These are phyloP conservation scores for Machimus atricapillus DNA, from an alignment of 2,888 invertebrate genomes.

Conservation along the genomic window DNA sequence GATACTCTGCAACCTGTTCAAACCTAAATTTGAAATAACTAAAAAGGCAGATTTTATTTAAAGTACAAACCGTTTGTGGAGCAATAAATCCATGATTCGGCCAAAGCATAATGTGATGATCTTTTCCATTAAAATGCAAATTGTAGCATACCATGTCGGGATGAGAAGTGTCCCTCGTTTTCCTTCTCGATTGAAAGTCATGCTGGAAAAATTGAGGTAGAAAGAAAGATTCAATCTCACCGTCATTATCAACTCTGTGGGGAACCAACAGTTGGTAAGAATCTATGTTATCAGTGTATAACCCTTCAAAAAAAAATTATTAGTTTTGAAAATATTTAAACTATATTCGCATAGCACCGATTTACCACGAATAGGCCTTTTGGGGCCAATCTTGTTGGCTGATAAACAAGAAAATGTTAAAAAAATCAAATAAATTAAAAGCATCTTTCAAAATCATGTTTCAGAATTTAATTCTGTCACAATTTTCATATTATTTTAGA, in stretches of 20 bases:
- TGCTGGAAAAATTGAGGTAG: slow-evolving; percentile 63
- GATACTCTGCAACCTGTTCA: slow-evolving; percentile 54
- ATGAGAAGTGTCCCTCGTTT: slow-evolving; percentile 40
- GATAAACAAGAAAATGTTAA: background rate
- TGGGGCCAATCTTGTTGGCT: background rate
- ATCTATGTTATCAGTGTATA: slow-evolving; percentile 63
- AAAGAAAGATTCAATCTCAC: slow-evolving; percentile 62
- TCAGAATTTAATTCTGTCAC: background rate
- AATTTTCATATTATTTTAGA: background rate
- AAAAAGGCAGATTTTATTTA: background rate
- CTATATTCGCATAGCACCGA: background rate
- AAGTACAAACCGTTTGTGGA: slow-evolving; percentile 52
- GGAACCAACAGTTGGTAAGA: slow-evolving; percentile 64
- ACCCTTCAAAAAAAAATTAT: slow-evolving; percentile 52
- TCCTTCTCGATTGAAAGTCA: slow-evolving; percentile 46
- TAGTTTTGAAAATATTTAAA: background rate
- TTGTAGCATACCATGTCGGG: slow-evolving; percentile 57
- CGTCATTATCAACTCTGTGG: slow-evolving; percentile 59
- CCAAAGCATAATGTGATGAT: slow-evolving; percentile 63
- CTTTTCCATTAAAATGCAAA: slow-evolving; percentile 53
- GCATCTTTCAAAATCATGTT: background rate
- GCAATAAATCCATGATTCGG: slow-evolving; percentile 65
- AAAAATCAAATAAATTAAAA: background rate
- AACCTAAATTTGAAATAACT: background rate
- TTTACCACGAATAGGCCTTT: background rate